Base-by-base conservation (phyloP, 2,888 invertebrate species). In the Ochropleura plecta region DNA sequence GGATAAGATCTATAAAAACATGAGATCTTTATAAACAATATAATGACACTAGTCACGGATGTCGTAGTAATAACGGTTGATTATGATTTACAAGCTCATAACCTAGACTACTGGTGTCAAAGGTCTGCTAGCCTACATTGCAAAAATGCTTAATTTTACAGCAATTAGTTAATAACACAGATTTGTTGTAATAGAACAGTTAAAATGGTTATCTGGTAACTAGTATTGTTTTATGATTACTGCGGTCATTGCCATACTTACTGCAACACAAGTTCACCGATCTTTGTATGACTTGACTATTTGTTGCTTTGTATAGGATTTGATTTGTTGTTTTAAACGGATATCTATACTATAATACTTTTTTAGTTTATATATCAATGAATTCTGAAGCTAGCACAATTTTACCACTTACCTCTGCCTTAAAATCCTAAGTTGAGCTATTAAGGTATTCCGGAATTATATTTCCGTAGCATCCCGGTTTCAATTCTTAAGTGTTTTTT, bases 61-160 rank as follows among this genome's bases (percentile, higher is more conserved):
- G 55, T 65, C 42, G 30, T 10, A 49, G 30, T 68, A 81, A 81
- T 77, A 1, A 60, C n/a, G 14, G 57, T 48, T 76, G 18, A 65
- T 76, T 62, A 60, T 10, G 30, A 68, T 76, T 57, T 14, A 57
- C 16, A 48, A n/a, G 12, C 30, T 48, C 42, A 42, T 60, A 62
- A 42, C 20, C 42, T 66, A 62, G 18, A 49, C 18, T 62, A 1
- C 20, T 48, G 12, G n/a, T 81, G 76, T 18, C 51, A 75, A 44
- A 79, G 68, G 53, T 73, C 65, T 49, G 16, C 30, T n/a, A 51
- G 49, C 18, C 51, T 57, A 12, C 3, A 40, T 20, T 0, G 14
- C 16, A 20, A 62, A 20, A 3, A 66, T 12, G 20, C 40, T 42
- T 73, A 78, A 80, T 79, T 53, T n/a, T 51, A 49, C 7, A 46